These are phyloP conservation scores for Palythoa caribaeorum DNA, from an alignment of 92 coral and sea anemone species.

Conservation along the genomic window DNA sequence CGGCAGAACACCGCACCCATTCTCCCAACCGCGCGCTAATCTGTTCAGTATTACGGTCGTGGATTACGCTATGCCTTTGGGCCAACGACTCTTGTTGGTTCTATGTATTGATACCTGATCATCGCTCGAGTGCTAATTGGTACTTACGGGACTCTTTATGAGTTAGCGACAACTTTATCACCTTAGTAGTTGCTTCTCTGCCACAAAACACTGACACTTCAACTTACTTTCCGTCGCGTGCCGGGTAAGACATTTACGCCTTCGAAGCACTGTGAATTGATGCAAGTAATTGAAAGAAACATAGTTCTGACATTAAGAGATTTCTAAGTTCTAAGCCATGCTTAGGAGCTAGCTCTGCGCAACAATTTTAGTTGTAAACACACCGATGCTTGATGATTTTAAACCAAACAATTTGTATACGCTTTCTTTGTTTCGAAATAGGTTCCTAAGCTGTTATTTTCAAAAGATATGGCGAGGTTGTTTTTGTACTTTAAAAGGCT, in stretches of 20 bases:
- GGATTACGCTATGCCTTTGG: slow-evolving; percentile 53
- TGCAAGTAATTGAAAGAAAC: slow-evolving; percentile 2
- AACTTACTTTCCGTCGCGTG: slow-evolving; percentile 16
- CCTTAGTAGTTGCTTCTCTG: slow-evolving; percentile 25
- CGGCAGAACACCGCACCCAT: slow-evolving; percentile 35
- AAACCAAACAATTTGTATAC: slow-evolving; percentile 12
- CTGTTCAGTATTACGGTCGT: slow-evolving; percentile 34
- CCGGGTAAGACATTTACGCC: background rate
- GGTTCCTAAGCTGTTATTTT: slow-evolving; percentile 27
- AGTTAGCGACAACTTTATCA: slow-evolving; percentile 52
- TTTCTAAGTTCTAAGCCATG: background rate
- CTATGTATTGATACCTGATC: slow-evolving; percentile 48
- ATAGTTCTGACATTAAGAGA: background rate
- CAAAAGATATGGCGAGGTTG: slow-evolving; percentile 8
- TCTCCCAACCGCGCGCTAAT: slow-evolving; percentile 38
- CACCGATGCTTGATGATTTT: slow-evolving; percentile 1
- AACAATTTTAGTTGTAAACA: slow-evolving; percentile 30
- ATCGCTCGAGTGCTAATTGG: slow-evolving; percentile 55
- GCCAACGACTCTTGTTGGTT: slow-evolving; percentile 43
- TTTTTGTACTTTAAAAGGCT: slow-evolving; percentile 32
- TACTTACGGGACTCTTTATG: slow-evolving; percentile 55
- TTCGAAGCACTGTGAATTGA: background rate
- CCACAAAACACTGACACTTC: slow-evolving; percentile 5
- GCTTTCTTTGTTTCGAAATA: slow-evolving; percentile 22
- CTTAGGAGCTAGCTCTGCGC: background rate